These are phyloP conservation scores for Spilarctia lutea DNA, from an alignment of 2,888 invertebrate genomes.

Conservation along the genomic window DNA sequence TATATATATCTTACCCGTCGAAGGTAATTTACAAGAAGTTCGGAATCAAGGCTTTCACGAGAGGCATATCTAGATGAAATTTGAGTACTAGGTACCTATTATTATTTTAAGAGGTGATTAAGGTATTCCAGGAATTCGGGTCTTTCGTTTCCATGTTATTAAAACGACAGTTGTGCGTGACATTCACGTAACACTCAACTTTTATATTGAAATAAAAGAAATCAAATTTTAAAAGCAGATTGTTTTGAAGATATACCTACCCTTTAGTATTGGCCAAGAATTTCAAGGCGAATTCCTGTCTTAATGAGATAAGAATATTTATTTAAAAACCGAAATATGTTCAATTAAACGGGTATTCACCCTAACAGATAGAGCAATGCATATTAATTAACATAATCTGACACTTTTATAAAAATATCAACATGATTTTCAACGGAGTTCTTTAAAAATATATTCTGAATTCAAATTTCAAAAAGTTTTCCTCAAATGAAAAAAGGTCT, in stretches of 20 bases:
- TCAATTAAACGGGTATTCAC: not conserved
- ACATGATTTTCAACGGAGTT: not conserved
- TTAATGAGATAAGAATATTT: not conserved
- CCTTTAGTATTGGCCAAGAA: no score
- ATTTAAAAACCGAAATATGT: not conserved
- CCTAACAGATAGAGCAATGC: not conserved
- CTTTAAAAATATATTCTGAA: not conserved
- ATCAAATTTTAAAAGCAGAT: no score
- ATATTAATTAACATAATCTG: not conserved
- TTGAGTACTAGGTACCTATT: not conserved
- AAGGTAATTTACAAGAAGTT: not conserved
- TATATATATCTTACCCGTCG: no score
- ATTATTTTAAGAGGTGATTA: no score
- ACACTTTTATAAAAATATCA: not conserved
- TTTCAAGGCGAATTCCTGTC: not conserved
- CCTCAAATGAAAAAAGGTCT: slow-evolving; percentile 16
- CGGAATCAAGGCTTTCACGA: not conserved
- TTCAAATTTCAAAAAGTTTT: slow-evolving; percentile 3
- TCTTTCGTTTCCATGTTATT: no score
- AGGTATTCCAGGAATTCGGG: no score
- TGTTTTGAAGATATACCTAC: no score
- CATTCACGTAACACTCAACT: no score
- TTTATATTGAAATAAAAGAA: no score
- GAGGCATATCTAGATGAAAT: not conserved
- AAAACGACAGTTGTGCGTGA: no score